Evolutionary conservation across 2,797 vertebrate genomes (phyloP).

Genomic region (Merluccius polli): DNA sequence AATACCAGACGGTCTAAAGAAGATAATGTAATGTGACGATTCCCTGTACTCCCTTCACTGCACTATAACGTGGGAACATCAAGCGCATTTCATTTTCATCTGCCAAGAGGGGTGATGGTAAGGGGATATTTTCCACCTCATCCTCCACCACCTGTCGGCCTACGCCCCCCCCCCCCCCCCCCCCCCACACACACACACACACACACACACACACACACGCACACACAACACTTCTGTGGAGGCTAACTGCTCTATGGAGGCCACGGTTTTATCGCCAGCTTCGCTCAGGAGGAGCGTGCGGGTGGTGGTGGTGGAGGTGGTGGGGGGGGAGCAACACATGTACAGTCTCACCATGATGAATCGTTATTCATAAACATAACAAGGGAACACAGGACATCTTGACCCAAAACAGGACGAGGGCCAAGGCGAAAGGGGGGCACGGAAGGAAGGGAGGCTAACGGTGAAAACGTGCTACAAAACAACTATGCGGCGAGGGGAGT

Average conservation of each 20-base stretch:
- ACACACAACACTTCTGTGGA: neutral
- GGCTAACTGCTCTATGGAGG: conserved; percentile 50
- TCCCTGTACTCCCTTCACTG: conserved; percentile 10
- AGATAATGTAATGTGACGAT: conserved; percentile 22
- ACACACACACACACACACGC: too few relatives aligned
- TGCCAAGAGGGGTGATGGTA: neutral
- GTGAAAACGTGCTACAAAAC: conserved; percentile 64
- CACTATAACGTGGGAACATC: conserved; percentile 19
- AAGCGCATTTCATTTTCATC: conserved; percentile 3
- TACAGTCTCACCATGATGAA: conserved; percentile 47
- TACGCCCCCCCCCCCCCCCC: too few relatives aligned
- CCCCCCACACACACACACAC: too few relatives aligned
- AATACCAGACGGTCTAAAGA: neutral
- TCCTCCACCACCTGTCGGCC: conserved; percentile 31
- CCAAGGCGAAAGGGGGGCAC: conserved; percentile 43
- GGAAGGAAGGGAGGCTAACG: conserved; percentile 60
- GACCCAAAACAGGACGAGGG: conserved; percentile 68
- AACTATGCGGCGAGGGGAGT: conserved; percentile 75
- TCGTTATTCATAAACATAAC: conserved; percentile 64
- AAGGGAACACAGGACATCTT: conserved; percentile 62
- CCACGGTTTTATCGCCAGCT: conserved; percentile 47
- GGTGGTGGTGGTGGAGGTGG: conserved; percentile 15
- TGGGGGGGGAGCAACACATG: conserved; percentile 26
- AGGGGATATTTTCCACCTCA: conserved; percentile 26
- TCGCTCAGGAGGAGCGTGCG: conserved; percentile 10